phyloP scores from a whole-genome alignment of 2,888 invertebrate species.

The Acronicta leporina region DNA sequence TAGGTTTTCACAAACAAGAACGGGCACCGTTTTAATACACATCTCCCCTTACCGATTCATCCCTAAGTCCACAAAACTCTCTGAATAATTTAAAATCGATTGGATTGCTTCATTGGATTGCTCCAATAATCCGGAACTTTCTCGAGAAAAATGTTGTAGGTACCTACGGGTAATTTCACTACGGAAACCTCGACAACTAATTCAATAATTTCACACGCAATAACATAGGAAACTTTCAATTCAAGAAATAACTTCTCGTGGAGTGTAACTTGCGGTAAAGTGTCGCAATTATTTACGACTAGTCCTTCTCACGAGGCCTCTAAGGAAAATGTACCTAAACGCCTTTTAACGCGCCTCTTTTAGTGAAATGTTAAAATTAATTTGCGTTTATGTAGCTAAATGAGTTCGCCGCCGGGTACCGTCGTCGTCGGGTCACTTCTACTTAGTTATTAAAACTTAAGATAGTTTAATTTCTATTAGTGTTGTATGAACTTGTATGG shows the following conservation, averaged over 20 bases:
- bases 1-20: constrained; percentile 37
- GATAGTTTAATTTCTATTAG: constrained; percentile 34
- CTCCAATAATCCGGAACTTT: constrained; percentile 53
- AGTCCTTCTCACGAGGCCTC: constrained; percentile 64
- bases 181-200: constrained; percentile 28
- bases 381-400: constrained; percentile 65
- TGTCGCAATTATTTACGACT: constrained; percentile 77
- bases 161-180: constrained; percentile 37
- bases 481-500: not conserved
- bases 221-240: constrained; percentile 66
- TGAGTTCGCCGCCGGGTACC: constrained; percentile 52
- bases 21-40: constrained; percentile 45
- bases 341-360: constrained; percentile 69
- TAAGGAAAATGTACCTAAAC: constrained; percentile 64
- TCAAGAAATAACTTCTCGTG: constrained; percentile 70
- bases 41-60: constrained; percentile 50
- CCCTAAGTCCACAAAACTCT: constrained; percentile 60
- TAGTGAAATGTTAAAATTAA: constrained; percentile 71
- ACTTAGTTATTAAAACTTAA: constrained; percentile 20
- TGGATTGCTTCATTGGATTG: constrained; percentile 63
- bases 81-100: constrained; percentile 68
- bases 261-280: constrained; percentile 71
- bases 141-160: constrained; percentile 55
- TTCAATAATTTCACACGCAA: constrained; percentile 55
- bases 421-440: constrained; percentile 40